Base-by-base conservation (phyloP, 2,888 invertebrate genomes). In the Oscheius myriophilus region DNA sequence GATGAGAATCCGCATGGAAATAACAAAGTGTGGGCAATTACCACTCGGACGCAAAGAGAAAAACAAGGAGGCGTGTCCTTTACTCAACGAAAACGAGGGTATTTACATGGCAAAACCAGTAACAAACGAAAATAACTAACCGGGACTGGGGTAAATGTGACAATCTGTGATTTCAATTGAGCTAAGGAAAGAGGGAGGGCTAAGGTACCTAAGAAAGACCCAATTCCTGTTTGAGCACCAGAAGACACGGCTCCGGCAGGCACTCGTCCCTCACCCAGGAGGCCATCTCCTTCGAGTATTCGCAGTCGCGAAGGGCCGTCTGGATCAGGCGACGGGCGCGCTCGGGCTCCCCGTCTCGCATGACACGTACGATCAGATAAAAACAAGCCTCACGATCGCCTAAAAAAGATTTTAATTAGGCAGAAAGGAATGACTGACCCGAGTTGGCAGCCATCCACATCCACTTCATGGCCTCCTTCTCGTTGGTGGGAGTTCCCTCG, bases 301-400 rank as follows among this genome's bases (percentile, higher is more conserved):
- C 63, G 21, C 21, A 33, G 45, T 68, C 63, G 21, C 39, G 23
- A 9, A 49, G 11, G 18, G 68, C 63, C 9, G 53, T 18, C 18
- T 33, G 43, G n/a, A 68, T 33, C 16, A 55, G 26, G 46, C 23
- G 21, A 39, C 63, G 55, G 33, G 39, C 55, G 6, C 26, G 14
- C 16, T 62, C 49, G 11, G 23, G 45, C 14, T 63, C 41, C 18
- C 63, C 63, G 25, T 54, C 54, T n/a, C 46, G 55, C 21, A 68
- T 68, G 21, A 26, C 33, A 26, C 49, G 64, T 16, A 57, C 39
- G 18, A 63, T 51, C 45, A 63, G 46, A 49, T 63, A 68, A 54
- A 68, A 68, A 9, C 63, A 59, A 33, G 68, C 68, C 14, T 68
- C 68, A 4, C 43, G 7, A 41, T 68, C 46, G 11, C 68, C 68